A percentile compares a stretch with the other conserved stretches of the same genome.
phyloP scores from a whole-genome alignment of 2,797 vertebrate species.

The Dermochelys coriacea region DNA sequence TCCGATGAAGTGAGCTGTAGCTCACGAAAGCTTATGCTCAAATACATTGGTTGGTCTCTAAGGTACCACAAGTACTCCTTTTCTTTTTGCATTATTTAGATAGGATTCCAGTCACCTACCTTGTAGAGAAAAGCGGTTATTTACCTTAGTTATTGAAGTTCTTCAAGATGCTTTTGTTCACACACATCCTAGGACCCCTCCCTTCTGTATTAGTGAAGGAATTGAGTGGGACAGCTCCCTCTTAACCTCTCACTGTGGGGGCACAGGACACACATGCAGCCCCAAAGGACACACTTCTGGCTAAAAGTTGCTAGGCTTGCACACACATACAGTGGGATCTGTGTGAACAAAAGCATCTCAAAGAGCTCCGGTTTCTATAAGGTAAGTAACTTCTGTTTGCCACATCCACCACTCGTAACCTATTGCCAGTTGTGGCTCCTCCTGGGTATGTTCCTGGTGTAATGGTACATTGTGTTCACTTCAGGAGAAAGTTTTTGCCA shows the following conservation, averaged over 20 bases:
- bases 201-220: background rate
- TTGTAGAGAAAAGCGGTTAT: background rate
- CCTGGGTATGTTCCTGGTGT: background rate
- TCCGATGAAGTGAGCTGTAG: too few species aligned
- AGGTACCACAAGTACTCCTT: too few species aligned
- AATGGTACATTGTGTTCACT: background rate
- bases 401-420: background rate
- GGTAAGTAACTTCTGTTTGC: background rate
- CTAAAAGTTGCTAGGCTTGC: background rate
- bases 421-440: background rate
- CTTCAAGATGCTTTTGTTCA: background rate
- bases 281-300: background rate
- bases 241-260: background rate
- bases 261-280: background rate
- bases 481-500: background rate
- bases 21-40: too few species aligned
- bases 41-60: too few species aligned
- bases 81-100: too few species aligned
- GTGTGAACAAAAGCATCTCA: background rate
- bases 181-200: background rate
- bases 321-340: background rate
- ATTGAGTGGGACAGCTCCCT: background rate
- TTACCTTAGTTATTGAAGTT: background rate
- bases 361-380: background rate
- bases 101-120: background rate